Base-by-base conservation (phyloP, 2,113 vertebrate genomes). In the Empidonax alnorum region DNA sequence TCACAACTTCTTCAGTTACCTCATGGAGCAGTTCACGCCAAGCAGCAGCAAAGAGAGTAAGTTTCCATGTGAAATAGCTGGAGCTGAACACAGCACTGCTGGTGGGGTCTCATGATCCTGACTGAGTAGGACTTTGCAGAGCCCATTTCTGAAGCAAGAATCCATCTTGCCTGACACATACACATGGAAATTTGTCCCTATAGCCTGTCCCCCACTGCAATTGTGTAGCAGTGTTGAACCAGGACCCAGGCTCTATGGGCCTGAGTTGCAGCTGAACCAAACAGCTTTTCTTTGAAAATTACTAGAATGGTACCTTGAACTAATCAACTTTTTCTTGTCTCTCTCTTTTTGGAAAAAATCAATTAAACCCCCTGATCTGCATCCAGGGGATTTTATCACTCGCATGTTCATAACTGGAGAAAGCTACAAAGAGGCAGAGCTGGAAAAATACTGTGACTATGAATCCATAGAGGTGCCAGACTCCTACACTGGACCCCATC, bases 1-100 rank as follows among this genome's bases (percentile, higher is more conserved):
- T 90, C 98, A 99, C 68, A 98, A 98, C 77, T 99, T 99, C 89
- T 99, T 99, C 97, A 98, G 97, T 81, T 99, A 98, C 95, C 98
- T 99, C 31, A 98, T 99, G 98, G 98, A 98, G 55, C 98, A 99
- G 96, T 98, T 99, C 97, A 99, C 98, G 1, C 98, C 99, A 67
- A 97, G 97, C 84, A 98, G 97, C 97, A 98, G 94, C 76, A 96
- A 95, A 53, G 98, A 99, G 96, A 96, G 99, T 99, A 98, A 99
- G 98, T 97, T 58, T 46, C 7, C 10, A 10, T 44, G 14, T 10
- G 58, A 25, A 24, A 25, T 16, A 17, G 22, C 41, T 10, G 31
- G 62, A 65, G 62, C 28, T 44, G 30, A 39, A 31, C 22, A 30
- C 41, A 65, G 41, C 28, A 22, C 41, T 44, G 9, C 7, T 22